These are phyloP conservation scores for Cabera pusaria DNA, from an alignment of 2,888 invertebrate species.

Conservation along the genomic window DNA sequence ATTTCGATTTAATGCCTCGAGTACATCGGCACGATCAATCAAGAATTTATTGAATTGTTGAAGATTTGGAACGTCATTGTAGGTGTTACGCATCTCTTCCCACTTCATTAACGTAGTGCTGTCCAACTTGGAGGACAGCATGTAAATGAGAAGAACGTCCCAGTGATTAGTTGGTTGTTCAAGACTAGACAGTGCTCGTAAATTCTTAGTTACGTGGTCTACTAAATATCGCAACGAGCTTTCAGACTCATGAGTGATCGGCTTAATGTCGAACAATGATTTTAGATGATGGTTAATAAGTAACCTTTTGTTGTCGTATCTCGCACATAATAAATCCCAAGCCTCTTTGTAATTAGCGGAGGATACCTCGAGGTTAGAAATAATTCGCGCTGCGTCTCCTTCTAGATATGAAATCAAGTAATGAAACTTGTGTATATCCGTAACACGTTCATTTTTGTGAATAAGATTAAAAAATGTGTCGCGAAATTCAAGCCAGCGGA, in stretches of 20 bases:
- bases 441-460: slow-evolving; percentile 32
- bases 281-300: slow-evolving; percentile 24
- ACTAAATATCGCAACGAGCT: slow-evolving; percentile 24
- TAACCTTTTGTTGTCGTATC: too few relatives aligned
- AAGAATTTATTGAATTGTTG: slow-evolving; percentile 15
- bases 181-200: slow-evolving; percentile 28
- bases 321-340: too few relatives aligned
- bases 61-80: slow-evolving; percentile 6
- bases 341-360: too few relatives aligned
- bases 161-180: slow-evolving; percentile 27
- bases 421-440: slow-evolving; percentile 16
- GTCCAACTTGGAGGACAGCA: slow-evolving; percentile 17
- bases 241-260: slow-evolving; percentile 23
- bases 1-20: too few relatives aligned
- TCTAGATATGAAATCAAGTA: slow-evolving; percentile 22
- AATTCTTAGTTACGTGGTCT: slow-evolving; percentile 30
- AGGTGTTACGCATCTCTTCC: slow-evolving; percentile 28
- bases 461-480: slow-evolving; percentile 29
- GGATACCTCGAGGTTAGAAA: slow-evolving; percentile 30
- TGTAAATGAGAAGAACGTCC: slow-evolving; percentile 28
- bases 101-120: slow-evolving; percentile 25
- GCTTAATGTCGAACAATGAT: slow-evolving; percentile 24
- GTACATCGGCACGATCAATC: slow-evolving; percentile 18
- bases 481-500: slow-evolving; percentile 5
- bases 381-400: slow-evolving; percentile 29